A percentile compares a stretch with the other conserved stretches of the same genome.
Evolutionary conservation across 2,797 vertebrate genomes (phyloP).

Genomic region (Huso huso): DNA sequence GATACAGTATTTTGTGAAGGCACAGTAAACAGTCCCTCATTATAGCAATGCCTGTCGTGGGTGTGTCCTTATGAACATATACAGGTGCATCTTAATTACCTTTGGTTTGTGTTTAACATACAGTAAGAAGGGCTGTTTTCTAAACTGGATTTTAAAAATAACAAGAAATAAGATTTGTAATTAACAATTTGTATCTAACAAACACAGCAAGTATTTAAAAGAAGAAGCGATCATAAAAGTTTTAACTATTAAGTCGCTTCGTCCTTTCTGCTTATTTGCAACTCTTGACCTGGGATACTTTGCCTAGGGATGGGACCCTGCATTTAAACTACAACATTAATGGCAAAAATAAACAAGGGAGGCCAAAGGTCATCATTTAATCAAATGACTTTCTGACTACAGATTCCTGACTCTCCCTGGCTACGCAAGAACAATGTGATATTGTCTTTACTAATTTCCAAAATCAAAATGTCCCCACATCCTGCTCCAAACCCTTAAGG

Average conservation of each 20-base stretch:
- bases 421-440: background rate
- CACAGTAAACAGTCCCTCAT: too few relatives aligned
- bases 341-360: constrained; percentile 8
- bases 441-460: constrained; percentile 10
- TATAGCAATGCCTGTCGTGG: too few relatives aligned
- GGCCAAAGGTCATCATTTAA: constrained; percentile 9
- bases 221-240: too few relatives aligned
- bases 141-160: too few relatives aligned
- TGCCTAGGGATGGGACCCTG: constrained; percentile 3
- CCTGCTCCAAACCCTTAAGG: background rate
- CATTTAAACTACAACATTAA: constrained; percentile 18
- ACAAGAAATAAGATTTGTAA: too few relatives aligned
- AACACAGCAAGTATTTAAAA: too few relatives aligned
- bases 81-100: too few relatives aligned
- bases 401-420: background rate
- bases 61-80: too few relatives aligned
- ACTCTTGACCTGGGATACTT: background rate
- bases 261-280: background rate
- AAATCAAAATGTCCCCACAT: constrained; percentile 1
- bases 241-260: background rate
- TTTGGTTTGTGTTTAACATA: too few relatives aligned
- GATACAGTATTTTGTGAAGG: too few relatives aligned
- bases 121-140: too few relatives aligned
- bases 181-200: too few relatives aligned
- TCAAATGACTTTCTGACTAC: constrained; percentile 10